Base-by-base conservation (phyloP, 2,113 vertebrate genomes). In the Benitochromis conjunctus region DNA sequence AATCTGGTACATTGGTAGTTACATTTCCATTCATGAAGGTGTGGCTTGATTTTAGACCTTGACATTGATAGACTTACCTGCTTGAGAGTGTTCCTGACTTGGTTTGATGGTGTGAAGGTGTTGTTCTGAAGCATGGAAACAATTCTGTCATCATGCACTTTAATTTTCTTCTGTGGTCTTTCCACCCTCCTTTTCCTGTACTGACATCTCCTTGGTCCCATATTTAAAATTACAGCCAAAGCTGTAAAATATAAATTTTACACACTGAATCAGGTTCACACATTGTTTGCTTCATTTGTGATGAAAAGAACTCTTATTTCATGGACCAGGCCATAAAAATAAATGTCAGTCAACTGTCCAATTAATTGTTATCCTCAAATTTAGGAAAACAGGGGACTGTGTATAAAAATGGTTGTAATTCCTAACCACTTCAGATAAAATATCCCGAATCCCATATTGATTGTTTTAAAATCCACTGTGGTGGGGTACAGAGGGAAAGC, bases 81-180 rank as follows among this genome's bases (percentile, higher is more conserved):
- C 38, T 43, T 24, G 36, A 69, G 64, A 16, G 0, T 5, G 0
- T 69, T 69, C 12, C n/a, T 43, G 62, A 43, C 36, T 69, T 41
- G 1, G 0, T 69, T 41, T 21, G 62, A 24, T 43, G 62, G 19
- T 2, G 41, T 69, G n/a, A 69, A 69, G 36, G 36, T 43, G 36
- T 69, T 69, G 43, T 69, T 69, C n/a, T 16, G 36, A 69, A 69
- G 36, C 36, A 69, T 43, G 12, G 64, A 66, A 69, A 69, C n/a
- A 14, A 41, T 69, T 69, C 36, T 69, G 36, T 38, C 11, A 66
- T 41, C 62, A 43, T 69, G 12, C 36, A 69, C 62, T 69, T 69
- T 43, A 0, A 41, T 66, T 66, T 38, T 43, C 36, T 69, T 43
- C 36, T 69, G 62, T 24, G 0, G 62, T 69, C n/a, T 69, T 41